Evolutionary conservation across 35 echinoderm and acorn worm genomes (phyloP), one percentile per base, ranked within the genome.

Genomic region (Apostichopus japonicus): DNA sequence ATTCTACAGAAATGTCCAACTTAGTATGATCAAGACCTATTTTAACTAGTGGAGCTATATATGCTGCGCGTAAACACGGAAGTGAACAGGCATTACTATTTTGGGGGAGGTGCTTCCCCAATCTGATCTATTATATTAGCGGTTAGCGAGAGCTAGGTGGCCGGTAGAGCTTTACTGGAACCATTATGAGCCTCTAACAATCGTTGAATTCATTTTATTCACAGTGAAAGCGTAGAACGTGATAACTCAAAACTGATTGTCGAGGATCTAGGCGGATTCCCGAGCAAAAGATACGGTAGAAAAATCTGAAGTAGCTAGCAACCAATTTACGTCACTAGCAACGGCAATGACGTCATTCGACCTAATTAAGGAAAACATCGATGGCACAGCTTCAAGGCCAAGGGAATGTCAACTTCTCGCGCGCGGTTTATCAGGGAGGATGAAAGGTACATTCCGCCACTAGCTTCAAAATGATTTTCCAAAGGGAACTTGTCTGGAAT

Each of bases 101-200:
- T 91, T 91, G 86, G 90, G 77, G 90, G 90, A 91, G 90, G 90
- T 91, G 90, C 90, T 91, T 91, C 90, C 90, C 90, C 90, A 79
- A 91, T 23, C 71, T 56, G 72, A 78, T 77, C 77, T 79, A 91
- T 78, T 78, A 91, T 77, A 75, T 75, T 75, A 75, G 71, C 71
- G 71, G 71, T 75, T 58, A 58, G 81, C 81, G 24, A 55, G 81
- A 16, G 53, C 54, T 22, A 11, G 22, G 81, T 57, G 53, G 57
- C 81, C 54, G 81, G 54, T 51, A 57, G 55, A 57, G 81, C 54
- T 23, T 84, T 84, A 58, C 56, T 59, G 81, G 81, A 84, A 84
- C 81, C 81, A 84, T 57, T 59, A 84, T 58, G 51, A 55, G 81
- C 81, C 81, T 84, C 81, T 84, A 53, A 54, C 59, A 63, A 19